phyloP scores from a whole-genome alignment of 2,888 invertebrate genomes.

The Tanytarsus gracilentus region DNA sequence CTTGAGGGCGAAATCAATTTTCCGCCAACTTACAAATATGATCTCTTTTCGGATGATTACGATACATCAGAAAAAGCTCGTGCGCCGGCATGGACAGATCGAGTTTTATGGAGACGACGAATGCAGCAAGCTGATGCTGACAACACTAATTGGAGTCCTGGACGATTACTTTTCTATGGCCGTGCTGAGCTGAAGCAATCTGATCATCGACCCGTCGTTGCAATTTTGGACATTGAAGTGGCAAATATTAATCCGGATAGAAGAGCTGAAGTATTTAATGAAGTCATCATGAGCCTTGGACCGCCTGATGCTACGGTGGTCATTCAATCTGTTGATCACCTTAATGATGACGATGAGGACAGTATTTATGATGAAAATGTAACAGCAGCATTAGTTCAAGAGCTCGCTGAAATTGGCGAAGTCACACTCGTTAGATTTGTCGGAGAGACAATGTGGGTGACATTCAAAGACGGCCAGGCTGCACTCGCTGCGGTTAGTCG shows the following conservation, averaged over 20 bases:
- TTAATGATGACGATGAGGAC: slow-evolving; percentile 44
- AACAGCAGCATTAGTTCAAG: slow-evolving; percentile 68
- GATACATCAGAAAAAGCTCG: slow-evolving; percentile 97
- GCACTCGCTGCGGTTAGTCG: slow-evolving; percentile 65
- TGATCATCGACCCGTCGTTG: slow-evolving; percentile 93
- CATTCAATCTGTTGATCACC: slow-evolving; percentile 47
- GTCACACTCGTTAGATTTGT: slow-evolving; percentile 86
- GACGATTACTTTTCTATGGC: slow-evolving; percentile 79
- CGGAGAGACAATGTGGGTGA: slow-evolving; percentile 81
- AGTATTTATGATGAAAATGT: slow-evolving; percentile 71
- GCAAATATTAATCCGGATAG: slow-evolving; percentile 67
- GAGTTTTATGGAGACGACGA: slow-evolving; percentile 86
- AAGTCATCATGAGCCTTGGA: slow-evolving; percentile 77
- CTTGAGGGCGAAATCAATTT: slow-evolving; percentile 86
- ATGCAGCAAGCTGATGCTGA: slow-evolving; percentile 64
- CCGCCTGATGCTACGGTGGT: slow-evolving; percentile 93
- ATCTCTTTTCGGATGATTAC: slow-evolving; percentile 96
- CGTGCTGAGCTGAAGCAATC: slow-evolving; percentile 93
- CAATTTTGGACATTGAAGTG: slow-evolving; percentile 80
- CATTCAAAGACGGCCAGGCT: slow-evolving; percentile 81
- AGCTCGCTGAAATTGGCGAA: slow-evolving; percentile 76
- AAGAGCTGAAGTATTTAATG: slow-evolving; percentile 71
- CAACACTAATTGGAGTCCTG: slow-evolving; percentile 55
- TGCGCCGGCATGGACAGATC: slow-evolving; percentile 97
- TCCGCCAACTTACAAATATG: slow-evolving; percentile 97